A percentile compares a stretch with the other conserved stretches of the same genome.
phyloP scores from a whole-genome alignment of 2,113 vertebrate species.

The Tychaedon coryphoeus region DNA sequence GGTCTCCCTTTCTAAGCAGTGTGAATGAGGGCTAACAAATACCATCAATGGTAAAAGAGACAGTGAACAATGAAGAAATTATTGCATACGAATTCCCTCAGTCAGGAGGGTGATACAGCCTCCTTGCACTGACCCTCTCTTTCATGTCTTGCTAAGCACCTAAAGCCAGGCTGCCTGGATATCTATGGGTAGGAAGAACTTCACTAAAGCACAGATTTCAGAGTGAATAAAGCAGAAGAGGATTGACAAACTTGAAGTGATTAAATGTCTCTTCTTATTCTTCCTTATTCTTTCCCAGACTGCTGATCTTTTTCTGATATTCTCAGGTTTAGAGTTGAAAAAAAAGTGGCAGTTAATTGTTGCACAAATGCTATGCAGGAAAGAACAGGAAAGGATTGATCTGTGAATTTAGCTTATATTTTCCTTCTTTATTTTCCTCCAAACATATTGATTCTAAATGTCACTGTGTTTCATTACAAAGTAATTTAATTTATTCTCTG shows the following conservation, averaged over 20 bases:
- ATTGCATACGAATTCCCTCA: not conserved
- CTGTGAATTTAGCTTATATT: not conserved
- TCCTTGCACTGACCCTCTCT: not conserved
- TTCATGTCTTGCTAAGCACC: not conserved
- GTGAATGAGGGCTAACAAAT: not conserved
- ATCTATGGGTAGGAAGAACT: not conserved
- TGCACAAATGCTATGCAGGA: not conserved
- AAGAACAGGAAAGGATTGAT: not conserved
- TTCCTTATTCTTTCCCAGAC: not conserved
- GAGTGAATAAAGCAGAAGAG: not conserved
- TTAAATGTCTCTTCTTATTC: not conserved
- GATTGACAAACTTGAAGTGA: not conserved
- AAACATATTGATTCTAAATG: not conserved
- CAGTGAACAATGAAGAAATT: not conserved
- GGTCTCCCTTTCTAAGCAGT: not conserved
- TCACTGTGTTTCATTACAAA: not conserved
- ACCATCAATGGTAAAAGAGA: not conserved
- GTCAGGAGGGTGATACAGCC: fast-evolving
- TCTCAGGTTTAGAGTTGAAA: not conserved
- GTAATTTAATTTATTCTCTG: not conserved
- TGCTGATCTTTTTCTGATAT: not conserved
- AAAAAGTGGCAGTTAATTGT: not conserved
- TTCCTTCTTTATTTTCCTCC: not conserved
- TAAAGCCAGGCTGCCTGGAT: not conserved
- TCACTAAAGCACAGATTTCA: not conserved